These are phyloP conservation scores for Cuniculus paca DNA, from an alignment of 2,797 vertebrate genomes.

Conservation along the genomic window DNA sequence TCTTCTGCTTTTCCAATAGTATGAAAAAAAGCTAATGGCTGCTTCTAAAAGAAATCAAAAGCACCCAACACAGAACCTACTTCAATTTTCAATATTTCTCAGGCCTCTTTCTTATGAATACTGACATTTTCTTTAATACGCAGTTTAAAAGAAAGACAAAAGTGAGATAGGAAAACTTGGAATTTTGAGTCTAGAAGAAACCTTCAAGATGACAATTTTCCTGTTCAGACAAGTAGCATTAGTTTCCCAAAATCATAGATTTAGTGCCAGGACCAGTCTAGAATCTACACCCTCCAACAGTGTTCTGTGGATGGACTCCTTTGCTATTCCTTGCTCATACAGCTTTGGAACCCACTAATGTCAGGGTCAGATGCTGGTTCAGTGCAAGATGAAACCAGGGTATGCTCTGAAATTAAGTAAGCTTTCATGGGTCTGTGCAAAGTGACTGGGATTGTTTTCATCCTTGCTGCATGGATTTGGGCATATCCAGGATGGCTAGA, in stretches of 20 bases:
- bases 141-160: background rate
- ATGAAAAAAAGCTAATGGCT: background rate
- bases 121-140: background rate
- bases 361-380: slow-evolving; percentile 80
- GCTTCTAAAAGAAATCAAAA: background rate
- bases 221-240: background rate
- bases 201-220: background rate
- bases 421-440: background rate
- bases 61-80: background rate
- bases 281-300: fast-evolving
- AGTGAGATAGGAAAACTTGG: background rate
- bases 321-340: background rate
- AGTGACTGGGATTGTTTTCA: background rate
- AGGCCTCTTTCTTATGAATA: background rate
- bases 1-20: slow-evolving; percentile 14
- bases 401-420: slow-evolving; percentile 1
- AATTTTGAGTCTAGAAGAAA: background rate
- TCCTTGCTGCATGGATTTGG: background rate
- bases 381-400: slow-evolving; percentile 85
- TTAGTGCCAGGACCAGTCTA: background rate
- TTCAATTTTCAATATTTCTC: background rate
- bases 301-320: background rate
- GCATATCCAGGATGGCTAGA: background rate
- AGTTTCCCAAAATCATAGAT: background rate
- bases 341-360: background rate